Base-by-base conservation (phyloP, 2,797 vertebrate species). In the Halcyon badia region DNA sequence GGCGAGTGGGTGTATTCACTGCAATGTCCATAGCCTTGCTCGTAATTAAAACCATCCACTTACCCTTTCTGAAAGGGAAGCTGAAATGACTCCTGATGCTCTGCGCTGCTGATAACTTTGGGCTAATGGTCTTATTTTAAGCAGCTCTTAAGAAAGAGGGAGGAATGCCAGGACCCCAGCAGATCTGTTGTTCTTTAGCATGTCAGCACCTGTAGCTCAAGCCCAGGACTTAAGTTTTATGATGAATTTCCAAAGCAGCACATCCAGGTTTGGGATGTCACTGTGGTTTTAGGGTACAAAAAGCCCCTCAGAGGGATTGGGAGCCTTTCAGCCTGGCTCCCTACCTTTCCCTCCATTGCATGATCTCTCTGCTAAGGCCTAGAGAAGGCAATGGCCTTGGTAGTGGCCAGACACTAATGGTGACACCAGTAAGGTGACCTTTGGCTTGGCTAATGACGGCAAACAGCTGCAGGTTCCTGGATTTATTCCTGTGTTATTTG, bases 91-190 rank as follows among this genome's bases (percentile, higher is more conserved):
- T 79, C 49, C 41, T 6, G 56, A 76, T 76, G 83, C 80, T 76
- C 83, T 21, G 39, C 42, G 83, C 93, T 89, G 91, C 84, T 57
- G 95, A 73, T 96, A 95, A 64, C 49, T 52, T 52, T 20, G 19
- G 33, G 18, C 81, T 87, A 94, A 96, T 87, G 89, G 88, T 9
- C 84, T 96, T 97, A 95, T 95, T 95, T 95, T 93, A 96, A 89
- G 91, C 52, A 73, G 56, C 87, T 95, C 75, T 91, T 88, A 62
- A 78, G 66, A 25, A 90, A 58, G 48, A 68, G 8, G 7, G 7
- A 19, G 65, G 16, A 57, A 75, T 75, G 39, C 44, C 78, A 78
- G 87, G 56, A 39, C 16, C 80, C 80, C 54, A 14, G 80, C 11
- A 76, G 77, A 28, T 75, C 89, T 82, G 85, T 6, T 83, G 64